Conservation (phyloP, 2,888 invertebrate genomes). For the Chaetogeoica ovagalla region DNA sequence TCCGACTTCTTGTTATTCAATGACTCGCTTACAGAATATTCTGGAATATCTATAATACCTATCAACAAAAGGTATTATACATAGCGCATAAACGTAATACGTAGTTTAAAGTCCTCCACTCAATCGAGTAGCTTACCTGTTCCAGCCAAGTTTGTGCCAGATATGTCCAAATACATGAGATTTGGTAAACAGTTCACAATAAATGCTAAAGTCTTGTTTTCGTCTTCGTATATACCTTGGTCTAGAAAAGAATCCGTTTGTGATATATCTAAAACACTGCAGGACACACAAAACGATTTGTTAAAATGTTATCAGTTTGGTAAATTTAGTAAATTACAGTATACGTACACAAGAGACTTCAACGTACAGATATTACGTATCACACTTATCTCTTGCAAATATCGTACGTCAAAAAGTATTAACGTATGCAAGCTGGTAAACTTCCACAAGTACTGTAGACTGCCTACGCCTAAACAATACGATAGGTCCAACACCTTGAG, state of each 20-base stretch:
- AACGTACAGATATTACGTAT: slow-evolving; percentile 47
- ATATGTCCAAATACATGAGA: slow-evolving; percentile 86
- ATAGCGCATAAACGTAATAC: neutral
- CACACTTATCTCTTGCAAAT: slow-evolving; percentile 48
- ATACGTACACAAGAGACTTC: slow-evolving; percentile 55
- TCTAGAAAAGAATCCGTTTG: slow-evolving; percentile 67
- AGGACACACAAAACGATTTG: too few relatives aligned
- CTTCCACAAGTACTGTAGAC: slow-evolving; percentile 33
- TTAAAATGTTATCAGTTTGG: too few relatives aligned
- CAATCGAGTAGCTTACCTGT: slow-evolving; percentile 64
- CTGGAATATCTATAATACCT: slow-evolving; percentile 49
- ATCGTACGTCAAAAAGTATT: slow-evolving; percentile 52
- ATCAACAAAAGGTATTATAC: neutral
- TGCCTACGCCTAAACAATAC: slow-evolving; percentile 45
- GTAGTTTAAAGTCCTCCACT: neutral
- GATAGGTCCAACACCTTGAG: slow-evolving; percentile 54
- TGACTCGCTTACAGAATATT: slow-evolving; percentile 50
- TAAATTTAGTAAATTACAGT: slow-evolving; percentile 59
- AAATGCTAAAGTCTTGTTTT: slow-evolving; percentile 72
- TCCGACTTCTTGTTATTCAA: slow-evolving; percentile 62
- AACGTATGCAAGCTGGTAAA: slow-evolving; percentile 50
- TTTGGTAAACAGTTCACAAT: slow-evolving; percentile 75
- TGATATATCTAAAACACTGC: slow-evolving; percentile 81
- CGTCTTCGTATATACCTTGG: slow-evolving; percentile 74
- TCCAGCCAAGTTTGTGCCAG: slow-evolving; percentile 93